Evolutionary conservation across 2,888 invertebrate genomes (phyloP).

Genomic region (Ryuthela nishihirai): DNA sequence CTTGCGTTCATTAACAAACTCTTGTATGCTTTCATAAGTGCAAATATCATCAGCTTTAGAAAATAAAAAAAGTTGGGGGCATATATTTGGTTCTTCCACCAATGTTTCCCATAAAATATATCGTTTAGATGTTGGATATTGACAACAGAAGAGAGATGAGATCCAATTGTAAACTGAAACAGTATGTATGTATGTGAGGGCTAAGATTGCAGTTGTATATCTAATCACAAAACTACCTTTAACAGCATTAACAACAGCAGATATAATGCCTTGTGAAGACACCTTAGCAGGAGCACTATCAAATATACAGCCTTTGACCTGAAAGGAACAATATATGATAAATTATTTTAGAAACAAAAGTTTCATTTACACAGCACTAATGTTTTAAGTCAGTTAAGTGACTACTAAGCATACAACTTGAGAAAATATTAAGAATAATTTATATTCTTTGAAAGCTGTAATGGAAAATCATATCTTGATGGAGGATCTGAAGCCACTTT

Average conservation of each 20-base stretch:
- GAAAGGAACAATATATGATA: no score
- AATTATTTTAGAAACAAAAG: no score
- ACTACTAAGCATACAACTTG: no score
- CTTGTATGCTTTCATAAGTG: constrained; percentile 63
- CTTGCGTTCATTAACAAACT: constrained; percentile 60
- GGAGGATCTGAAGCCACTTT: no score
- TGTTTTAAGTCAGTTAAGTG: no score
- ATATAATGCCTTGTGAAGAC: not conserved
- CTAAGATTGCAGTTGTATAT: not conserved
- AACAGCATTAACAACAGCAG: not conserved
- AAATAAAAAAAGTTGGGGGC: constrained; percentile 69
- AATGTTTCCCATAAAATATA: constrained; percentile 48
- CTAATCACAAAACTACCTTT: not conserved
- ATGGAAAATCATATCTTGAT: no score
- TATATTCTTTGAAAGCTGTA: no score
- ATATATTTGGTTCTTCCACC: constrained; percentile 58
- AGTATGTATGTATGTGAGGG: not conserved
- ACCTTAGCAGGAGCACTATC: not conserved
- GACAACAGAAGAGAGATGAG: no score
- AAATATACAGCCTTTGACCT: not conserved
- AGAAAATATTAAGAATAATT: no score
- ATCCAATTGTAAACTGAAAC: not conserved
- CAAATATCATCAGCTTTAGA: constrained; percentile 67
- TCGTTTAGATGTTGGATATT: constrained; percentile 47
- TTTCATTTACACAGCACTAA: no score